phyloP scores from a whole-genome alignment of 2,113 vertebrate genomes.

The Cyphomyrus discorhynchus region DNA sequence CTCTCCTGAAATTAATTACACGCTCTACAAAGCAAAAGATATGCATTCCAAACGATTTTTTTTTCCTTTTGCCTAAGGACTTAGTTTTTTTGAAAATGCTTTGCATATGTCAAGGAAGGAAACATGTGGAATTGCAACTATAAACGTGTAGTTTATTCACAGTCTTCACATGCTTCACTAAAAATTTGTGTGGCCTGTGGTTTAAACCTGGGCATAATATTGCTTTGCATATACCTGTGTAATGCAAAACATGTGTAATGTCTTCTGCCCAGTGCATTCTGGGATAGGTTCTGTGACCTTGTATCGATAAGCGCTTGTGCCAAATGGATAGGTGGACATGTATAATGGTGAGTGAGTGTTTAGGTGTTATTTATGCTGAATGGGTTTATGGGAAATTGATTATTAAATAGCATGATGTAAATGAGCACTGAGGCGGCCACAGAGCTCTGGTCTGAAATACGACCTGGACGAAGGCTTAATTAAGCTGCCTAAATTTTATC shows the following conservation, averaged over 20 bases:
- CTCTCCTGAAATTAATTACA: slow-evolving; percentile 15
- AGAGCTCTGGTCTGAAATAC: not conserved
- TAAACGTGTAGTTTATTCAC: not conserved
- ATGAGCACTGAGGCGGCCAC: not conserved
- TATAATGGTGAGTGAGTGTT: not conserved
- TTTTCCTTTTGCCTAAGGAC: not conserved
- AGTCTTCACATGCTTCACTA: not conserved
- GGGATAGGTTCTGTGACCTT: not conserved
- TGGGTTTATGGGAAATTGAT: not conserved
- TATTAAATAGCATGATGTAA: not conserved
- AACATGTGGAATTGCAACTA: not conserved
- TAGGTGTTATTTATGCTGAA: not conserved
- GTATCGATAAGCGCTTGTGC: not conserved
- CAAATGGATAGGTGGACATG: not conserved
- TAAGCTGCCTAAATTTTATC: not conserved
- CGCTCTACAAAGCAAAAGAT: not conserved
- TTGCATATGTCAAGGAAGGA: not conserved
- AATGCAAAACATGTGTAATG: not conserved
- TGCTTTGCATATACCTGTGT: not conserved
- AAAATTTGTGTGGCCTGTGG: not conserved
- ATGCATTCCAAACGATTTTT: not conserved
- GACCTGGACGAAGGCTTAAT: not conserved
- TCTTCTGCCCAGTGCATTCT: not conserved
- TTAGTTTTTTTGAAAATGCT: not conserved
- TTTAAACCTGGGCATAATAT: not conserved